Conservation (phyloP, 2,888 invertebrate species). For the Phania funesta region DNA sequence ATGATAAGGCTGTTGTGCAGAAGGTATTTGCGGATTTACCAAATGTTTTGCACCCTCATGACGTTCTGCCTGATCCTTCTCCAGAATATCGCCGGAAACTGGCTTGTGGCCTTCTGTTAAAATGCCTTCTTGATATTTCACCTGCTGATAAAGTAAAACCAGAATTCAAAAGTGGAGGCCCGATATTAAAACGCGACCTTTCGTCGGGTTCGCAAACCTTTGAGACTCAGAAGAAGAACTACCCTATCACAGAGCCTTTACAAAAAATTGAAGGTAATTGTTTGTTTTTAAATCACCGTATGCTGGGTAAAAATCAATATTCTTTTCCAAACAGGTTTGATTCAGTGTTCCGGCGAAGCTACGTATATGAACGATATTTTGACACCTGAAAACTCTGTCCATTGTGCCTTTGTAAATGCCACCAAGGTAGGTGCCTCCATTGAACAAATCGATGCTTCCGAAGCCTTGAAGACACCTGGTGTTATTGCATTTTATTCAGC, state of each 20-base stretch:
- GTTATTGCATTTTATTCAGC: conserved; percentile 84
- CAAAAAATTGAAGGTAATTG: conserved; percentile 84
- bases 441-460: conserved; percentile 82
- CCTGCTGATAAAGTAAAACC: conserved; percentile 81
- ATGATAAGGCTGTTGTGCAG: conserved; percentile 79
- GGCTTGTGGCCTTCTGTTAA: conserved; percentile 89
- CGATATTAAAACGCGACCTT: conserved; percentile 82
- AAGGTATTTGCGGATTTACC: conserved; percentile 82
- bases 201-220: conserved; percentile 86
- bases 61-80: conserved; percentile 84
- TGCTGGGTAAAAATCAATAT: background rate
- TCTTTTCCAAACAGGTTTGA: conserved; percentile 79
- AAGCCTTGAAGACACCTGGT: conserved; percentile 84
- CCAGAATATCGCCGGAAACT: conserved; percentile 85
- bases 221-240: conserved; percentile 85
- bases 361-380: conserved; percentile 88
- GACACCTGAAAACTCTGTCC: conserved; percentile 83
- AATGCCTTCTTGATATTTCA: conserved; percentile 83
- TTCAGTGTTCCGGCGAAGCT: conserved; percentile 87
- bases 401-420: conserved; percentile 83
- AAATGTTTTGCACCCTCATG: conserved; percentile 84
- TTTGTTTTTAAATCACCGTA: background rate
- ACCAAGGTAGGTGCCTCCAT: conserved; percentile 83
- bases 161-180: conserved; percentile 83
- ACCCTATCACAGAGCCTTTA: conserved; percentile 88